Conservation (phyloP, 2,888 invertebrate genomes). For the Oeneis ivallda region DNA sequence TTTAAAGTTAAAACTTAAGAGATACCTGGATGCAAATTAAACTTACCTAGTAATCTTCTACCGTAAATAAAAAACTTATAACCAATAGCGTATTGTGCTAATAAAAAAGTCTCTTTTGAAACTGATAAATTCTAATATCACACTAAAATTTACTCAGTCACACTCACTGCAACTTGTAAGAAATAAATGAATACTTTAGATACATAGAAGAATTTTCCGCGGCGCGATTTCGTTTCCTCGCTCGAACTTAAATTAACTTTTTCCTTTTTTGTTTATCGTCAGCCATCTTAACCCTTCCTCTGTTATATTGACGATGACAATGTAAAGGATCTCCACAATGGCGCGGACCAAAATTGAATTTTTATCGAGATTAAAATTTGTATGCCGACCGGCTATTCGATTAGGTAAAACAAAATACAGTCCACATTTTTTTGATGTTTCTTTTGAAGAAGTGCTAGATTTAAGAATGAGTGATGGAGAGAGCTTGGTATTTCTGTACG, state of each 20-base stretch:
- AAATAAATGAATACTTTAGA: slow-evolving; percentile 39
- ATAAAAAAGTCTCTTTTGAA: not conserved
- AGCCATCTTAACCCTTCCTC: slow-evolving; percentile 72
- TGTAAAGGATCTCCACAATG: slow-evolving; percentile 69
- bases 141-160: slow-evolving; percentile 43
- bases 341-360: slow-evolving; percentile 75
- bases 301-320: slow-evolving; percentile 68
- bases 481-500: no score
- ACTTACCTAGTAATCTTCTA: not conserved
- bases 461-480: no score
- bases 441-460: not conserved
- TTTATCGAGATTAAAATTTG: slow-evolving; percentile 72
- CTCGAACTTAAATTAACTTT: slow-evolving; percentile 78
- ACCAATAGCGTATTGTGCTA: not conserved
- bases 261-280: slow-evolving; percentile 71
- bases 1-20: not conserved
- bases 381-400: slow-evolving; percentile 24
- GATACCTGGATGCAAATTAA: not conserved
- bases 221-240: slow-evolving; percentile 66
- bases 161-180: slow-evolving; percentile 38
- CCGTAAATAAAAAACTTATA: not conserved
- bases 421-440: not conserved
- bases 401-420: slow-evolving; percentile 25
- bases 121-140: slow-evolving; percentile 25
- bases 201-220: slow-evolving; percentile 54